phyloP scores from a whole-genome alignment of 2,113 vertebrate species.

The Laterallus jamaicensis region DNA sequence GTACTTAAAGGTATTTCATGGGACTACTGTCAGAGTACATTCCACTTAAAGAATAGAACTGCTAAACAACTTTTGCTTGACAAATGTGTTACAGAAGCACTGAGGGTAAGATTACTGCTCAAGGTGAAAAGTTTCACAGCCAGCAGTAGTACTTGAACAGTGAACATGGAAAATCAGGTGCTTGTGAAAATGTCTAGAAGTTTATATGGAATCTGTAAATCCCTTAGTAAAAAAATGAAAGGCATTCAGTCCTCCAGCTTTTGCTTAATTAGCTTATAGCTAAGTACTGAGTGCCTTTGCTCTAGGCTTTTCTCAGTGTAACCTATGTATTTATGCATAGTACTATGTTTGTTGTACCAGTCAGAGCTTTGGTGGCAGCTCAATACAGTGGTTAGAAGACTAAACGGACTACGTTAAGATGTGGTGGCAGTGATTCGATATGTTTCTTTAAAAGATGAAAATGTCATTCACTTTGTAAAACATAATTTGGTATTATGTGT shows the following conservation, averaged over 20 bases:
- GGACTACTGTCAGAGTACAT: neutral
- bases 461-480: neutral
- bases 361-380: neutral
- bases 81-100: neutral
- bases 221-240: neutral
- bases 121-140: neutral
- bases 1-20: neutral
- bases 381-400: neutral
- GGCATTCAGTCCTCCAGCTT: neutral
- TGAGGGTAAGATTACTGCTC: neutral
- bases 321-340: neutral
- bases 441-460: neutral
- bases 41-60: neutral
- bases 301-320: neutral
- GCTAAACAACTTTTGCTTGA: neutral
- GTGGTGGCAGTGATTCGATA: neutral
- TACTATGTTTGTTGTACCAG: neutral
- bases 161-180: neutral
- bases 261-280: neutral
- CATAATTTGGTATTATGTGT: neutral
- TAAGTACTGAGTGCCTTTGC: neutral
- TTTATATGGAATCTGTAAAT: neutral
- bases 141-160: neutral
- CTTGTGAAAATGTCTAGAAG: neutral
- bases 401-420: neutral